Percentiles rank a stretch among this genome's conserved stretches.
phyloP scores from a whole-genome alignment of 2,888 invertebrate genomes.

The Gortyna flavago region DNA sequence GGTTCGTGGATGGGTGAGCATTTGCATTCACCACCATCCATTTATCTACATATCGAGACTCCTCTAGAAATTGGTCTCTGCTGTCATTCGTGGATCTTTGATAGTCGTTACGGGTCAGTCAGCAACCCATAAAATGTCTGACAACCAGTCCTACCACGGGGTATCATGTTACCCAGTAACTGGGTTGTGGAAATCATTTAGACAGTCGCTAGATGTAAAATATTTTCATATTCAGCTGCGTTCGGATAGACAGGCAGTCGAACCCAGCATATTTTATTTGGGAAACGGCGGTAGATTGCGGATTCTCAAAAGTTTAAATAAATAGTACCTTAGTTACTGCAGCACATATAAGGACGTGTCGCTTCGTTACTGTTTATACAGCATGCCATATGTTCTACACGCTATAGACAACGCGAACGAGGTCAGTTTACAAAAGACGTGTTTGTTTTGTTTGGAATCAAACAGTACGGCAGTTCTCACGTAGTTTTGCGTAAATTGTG shows the following conservation, averaged over 20 bases:
- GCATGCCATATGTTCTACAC: constrained; percentile 67
- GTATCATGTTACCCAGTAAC: neutral
- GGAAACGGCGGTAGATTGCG: neutral
- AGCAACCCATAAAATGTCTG: neutral
- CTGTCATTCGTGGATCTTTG: neutral
- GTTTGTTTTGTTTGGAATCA: constrained; percentile 71
- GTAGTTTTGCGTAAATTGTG: constrained; percentile 64
- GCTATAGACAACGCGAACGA: constrained; percentile 68
- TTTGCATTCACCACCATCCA: neutral
- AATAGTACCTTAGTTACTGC: neutral
- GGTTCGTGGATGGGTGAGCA: neutral
- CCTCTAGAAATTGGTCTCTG: neutral
- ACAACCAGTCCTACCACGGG: neutral
- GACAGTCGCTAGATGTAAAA: neutral
- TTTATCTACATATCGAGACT: neutral
- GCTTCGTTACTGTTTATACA: constrained; percentile 37
- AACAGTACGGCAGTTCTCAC: constrained; percentile 72
- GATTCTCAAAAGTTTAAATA: neutral
- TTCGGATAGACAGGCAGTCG: neutral
- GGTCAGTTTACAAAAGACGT: constrained; percentile 74
- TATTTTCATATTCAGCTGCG: neutral
- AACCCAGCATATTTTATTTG: neutral
- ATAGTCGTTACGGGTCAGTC: neutral
- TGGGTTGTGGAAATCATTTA: neutral
- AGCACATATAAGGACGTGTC: constrained; percentile 38